Evolutionary conservation across 2,888 invertebrate species (phyloP), one percentile per base, ranked within the genome.

Genomic region (Atethmia centrago): DNA sequence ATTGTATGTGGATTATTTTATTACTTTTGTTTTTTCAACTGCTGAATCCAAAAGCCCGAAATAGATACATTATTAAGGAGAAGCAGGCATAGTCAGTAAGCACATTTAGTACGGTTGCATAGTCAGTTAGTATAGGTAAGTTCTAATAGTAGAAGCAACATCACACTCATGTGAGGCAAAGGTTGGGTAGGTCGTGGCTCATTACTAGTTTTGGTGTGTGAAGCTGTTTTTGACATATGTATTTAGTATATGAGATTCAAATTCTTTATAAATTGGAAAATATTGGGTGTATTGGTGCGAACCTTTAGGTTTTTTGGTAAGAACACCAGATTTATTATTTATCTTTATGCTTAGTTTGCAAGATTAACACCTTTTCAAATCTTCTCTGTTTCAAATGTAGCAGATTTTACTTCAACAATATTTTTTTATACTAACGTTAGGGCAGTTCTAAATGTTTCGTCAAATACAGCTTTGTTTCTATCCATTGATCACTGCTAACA

Each of bases 11-110:
- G 1, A 71, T 71, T 56, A 14, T 28, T 21, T n/a, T n/a, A n/a
- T 47, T 47, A 64, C 16, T 42, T 42, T 72, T 55, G 45, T 28
- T 19, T 31, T 51, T 55, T 68, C 61, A 49, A 90, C 90, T 89
- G 93, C 93, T 90, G 93, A 91, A 88, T 91, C 90, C 94, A 93
- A 90, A 87, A 87, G 87, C 90, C 92, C 90, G 92, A 91, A 94
- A 91, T 92, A 88, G 47, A 74, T 91, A 90, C 86, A 90, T 94
- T 94, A 95, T 92, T 94, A 91, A 91, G 92, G 92, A 91, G 61
- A 93, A 93, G 93, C 93, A 90, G 90, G 92, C 89, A 87, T 86
- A 89, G 84, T 86, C 85, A 88, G 82, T 85, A 86, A 88, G 89
- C 87, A 88, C 83, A 84, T 81, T 84, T 85, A 90, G 79, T 85